Evolutionary conservation across 1,140 invertebrate genomes (phyloP).

Genomic region (Dendrolimus punctatus): DNA sequence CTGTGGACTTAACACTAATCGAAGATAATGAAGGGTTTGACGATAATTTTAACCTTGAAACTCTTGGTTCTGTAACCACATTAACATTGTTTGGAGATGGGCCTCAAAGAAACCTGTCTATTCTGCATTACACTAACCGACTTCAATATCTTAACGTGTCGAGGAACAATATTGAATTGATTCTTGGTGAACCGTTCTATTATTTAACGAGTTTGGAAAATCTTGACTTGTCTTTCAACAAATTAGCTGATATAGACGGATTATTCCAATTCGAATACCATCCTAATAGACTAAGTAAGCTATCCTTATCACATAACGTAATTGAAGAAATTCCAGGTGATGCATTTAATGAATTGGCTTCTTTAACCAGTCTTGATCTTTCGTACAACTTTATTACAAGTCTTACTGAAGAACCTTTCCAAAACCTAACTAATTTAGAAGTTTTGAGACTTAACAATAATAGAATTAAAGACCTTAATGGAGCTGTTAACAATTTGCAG

Average conservation of each 20-base stretch:
- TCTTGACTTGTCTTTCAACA: conserved; percentile 42
- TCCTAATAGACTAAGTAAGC: conserved; percentile 31
- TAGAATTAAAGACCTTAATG: conserved; percentile 46
- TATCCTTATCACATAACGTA: conserved; percentile 37
- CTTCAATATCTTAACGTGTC: conserved; percentile 29
- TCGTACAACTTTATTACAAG: conserved; percentile 43
- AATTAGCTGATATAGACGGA: conserved; percentile 32
- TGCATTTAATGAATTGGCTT: conserved; percentile 37
- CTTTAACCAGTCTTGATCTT: conserved; percentile 45
- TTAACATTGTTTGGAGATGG: conserved; percentile 33
- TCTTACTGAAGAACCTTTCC: conserved; percentile 43
- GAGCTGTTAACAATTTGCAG: conserved; percentile 42
- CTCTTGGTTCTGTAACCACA: conserved; percentile 31
- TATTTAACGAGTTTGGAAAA: conserved; percentile 27
- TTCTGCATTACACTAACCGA: conserved; percentile 35
- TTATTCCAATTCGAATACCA: conserved; percentile 39
- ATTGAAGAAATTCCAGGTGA: conserved; percentile 33
- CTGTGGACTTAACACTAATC: conserved; percentile 32
- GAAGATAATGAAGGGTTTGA: conserved; percentile 30
- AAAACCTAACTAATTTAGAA: conserved; percentile 41
- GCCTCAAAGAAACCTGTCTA: conserved; percentile 32
- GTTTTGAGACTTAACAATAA: conserved; percentile 44
- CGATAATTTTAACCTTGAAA: conserved; percentile 21
- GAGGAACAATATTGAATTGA: conserved; percentile 30
- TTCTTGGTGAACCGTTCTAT: conserved; percentile 30